phyloP scores from a whole-genome alignment of 2,888 invertebrate genomes.

The Melinaea marsaeus region DNA sequence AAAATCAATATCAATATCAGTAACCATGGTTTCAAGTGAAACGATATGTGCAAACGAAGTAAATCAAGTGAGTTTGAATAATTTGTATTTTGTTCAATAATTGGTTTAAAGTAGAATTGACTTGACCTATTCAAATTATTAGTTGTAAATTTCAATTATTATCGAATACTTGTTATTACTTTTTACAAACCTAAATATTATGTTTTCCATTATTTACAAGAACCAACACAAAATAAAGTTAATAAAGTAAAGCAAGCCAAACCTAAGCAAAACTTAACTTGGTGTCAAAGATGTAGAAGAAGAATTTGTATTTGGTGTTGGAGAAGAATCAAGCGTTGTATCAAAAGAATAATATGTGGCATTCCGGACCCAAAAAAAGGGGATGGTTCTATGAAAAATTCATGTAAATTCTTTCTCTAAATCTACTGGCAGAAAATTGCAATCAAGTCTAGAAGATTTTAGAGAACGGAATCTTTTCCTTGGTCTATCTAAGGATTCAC shows the following conservation, averaged over 20 bases:
- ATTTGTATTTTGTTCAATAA: background rate
- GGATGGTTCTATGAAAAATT: conserved; percentile 16
- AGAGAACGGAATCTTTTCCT: conserved; percentile 27
- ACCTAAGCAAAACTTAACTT: conserved; percentile 27
- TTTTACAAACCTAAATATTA: too few species aligned
- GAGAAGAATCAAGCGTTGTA: conserved; percentile 36
- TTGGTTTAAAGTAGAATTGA: background rate
- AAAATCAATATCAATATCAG: background rate
- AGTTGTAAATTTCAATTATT: background rate
- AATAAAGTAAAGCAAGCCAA: conserved; percentile 9
- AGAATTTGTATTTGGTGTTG: conserved; percentile 37
- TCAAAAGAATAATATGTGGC: conserved; percentile 41
- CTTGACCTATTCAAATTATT: background rate
- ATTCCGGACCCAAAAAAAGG: conserved; percentile 13
- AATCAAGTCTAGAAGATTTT: conserved; percentile 21
- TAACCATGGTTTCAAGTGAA: background rate
- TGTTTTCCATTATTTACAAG: conserved; percentile 1
- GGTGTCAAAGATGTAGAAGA: conserved; percentile 28
- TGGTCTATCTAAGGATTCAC: conserved; percentile 25
- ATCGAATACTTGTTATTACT: background rate
- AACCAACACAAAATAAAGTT: conserved; percentile 8
- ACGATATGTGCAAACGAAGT: background rate
- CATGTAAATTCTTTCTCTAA: conserved; percentile 25
- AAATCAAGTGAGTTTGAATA: background rate
- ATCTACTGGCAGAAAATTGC: conserved; percentile 20